Percentiles rank a stretch among this genome's conserved stretches.
phyloP scores from a whole-genome alignment of 2,888 invertebrate genomes.

The Platycheirus albimanus region DNA sequence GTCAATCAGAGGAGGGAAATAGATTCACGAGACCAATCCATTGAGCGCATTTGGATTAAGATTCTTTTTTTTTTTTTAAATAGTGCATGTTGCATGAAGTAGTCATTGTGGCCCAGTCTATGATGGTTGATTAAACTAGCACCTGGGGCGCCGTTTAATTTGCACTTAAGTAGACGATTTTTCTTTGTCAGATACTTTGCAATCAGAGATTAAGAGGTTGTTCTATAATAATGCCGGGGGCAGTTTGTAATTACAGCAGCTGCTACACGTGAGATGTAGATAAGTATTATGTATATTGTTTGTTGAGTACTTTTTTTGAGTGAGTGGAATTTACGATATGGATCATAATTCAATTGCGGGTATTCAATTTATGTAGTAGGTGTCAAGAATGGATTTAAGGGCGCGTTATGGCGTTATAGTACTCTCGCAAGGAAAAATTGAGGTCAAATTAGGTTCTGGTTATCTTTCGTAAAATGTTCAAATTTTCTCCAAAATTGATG shows the following conservation, averaged over 20 bases:
- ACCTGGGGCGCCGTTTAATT: constrained; percentile 63
- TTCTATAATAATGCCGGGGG: constrained; percentile 1
- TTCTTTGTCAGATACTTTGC: constrained; percentile 1
- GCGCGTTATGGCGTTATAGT: too few relatives aligned
- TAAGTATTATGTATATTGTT: not conserved
- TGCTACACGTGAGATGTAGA: not conserved
- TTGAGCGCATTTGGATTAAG: constrained; percentile 8
- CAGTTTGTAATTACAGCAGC: constrained; percentile 1
- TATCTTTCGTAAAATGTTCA: too few relatives aligned
- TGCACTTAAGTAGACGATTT: constrained; percentile 40
- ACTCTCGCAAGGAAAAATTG: too few relatives aligned
- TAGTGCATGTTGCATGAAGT: not conserved
- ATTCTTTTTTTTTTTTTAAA: not conserved
- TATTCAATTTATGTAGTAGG: too few relatives aligned
- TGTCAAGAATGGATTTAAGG: too few relatives aligned
- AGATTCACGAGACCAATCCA: not conserved
- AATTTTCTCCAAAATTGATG: too few relatives aligned
- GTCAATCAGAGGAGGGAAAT: constrained; percentile 42
- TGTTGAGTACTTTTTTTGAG: too few relatives aligned
- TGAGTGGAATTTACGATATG: not conserved
- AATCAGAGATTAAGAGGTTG: constrained; percentile 10
- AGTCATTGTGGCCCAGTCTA: constrained; percentile 2
- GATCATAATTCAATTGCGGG: not conserved
- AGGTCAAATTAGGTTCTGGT: too few relatives aligned
- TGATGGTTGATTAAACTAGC: constrained; percentile 24